A percentile compares a stretch with the other conserved stretches of the same genome.
Conservation (phyloP, 2,113 vertebrate genomes). For the Chloroceryle aenea region DNA sequence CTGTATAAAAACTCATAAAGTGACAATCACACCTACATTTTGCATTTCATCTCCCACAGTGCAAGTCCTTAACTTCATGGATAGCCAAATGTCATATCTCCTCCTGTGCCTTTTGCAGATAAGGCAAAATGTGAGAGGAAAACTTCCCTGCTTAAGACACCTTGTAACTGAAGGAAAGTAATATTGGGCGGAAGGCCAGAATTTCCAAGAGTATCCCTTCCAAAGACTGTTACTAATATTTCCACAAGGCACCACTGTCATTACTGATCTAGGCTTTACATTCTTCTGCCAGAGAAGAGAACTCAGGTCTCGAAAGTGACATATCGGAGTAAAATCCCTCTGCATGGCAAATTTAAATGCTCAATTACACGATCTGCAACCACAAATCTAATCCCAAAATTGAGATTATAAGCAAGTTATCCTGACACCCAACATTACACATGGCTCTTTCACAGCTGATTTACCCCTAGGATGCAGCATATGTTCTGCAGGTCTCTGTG, state of each 20-base stretch:
- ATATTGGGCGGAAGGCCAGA: not conserved
- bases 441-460: not conserved
- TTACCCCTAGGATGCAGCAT: not conserved
- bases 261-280: not conserved
- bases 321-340: not conserved
- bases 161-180: not conserved
- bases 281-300: not conserved
- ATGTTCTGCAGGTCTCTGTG: not conserved
- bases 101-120: not conserved
- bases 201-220: not conserved
- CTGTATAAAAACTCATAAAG: not conserved
- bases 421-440: not conserved
- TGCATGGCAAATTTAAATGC: not conserved
- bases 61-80: not conserved
- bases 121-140: not conserved
- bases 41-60: not conserved
- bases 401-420: not conserved
- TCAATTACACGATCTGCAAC: accelerated
- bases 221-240: not conserved
- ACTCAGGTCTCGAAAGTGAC: not conserved
- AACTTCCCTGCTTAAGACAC: not conserved
- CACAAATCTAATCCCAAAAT: not conserved
- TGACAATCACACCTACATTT: not conserved
- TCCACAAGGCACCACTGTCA: not conserved
- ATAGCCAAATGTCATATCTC: not conserved